Base-by-base conservation (phyloP, 1,140 invertebrate species). In the Cydia amplana region DNA sequence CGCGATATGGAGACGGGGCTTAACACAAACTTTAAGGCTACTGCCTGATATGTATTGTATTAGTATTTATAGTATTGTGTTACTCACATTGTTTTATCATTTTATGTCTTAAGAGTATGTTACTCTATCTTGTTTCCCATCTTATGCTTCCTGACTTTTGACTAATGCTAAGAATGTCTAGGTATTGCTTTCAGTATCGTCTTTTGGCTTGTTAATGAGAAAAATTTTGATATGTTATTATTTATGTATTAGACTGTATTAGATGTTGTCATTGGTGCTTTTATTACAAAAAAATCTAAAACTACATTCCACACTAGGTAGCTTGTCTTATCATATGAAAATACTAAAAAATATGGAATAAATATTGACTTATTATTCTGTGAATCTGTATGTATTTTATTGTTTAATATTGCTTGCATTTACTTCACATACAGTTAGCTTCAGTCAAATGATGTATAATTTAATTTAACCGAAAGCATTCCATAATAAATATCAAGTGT, bases 401-500 rank as follows among this genome's bases (percentile, higher is more conserved):
- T 82, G 1, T 1, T 51, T 51, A 16, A 51, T 51, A 7, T n/a
- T 51, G 79, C 78, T 81, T 84, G 86, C 84, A 87, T 87, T 86
- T 86, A 82, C 78, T 51, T 82, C 63, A 77, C 76, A 49, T 12
- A n/a, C 49, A 55, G 51, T 55, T 2, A 60, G 10, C 20, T 9
- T 60, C 55, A 20, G 55, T 60, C 12, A 60, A 2, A 18, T 49
- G 46, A 55, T 55, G 51, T 55, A 55, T 55, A 18, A 49, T 55
- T 51, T 55, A 28, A 78, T 72, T 60, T 75, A 28, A 78, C 76
- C 65, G 60, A 75, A 82, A 80, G 80, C 84, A 87, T 87, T 86
- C 86, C 84, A 85, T 76, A 77, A 72, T 78, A 75, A 82, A 72
- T 82, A 74, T 79, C 76, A 78, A 81, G 80, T 82, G 81, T 85